Base-by-base conservation (phyloP, 2,797 vertebrate genomes). In the Clarias platycephalus region DNA sequence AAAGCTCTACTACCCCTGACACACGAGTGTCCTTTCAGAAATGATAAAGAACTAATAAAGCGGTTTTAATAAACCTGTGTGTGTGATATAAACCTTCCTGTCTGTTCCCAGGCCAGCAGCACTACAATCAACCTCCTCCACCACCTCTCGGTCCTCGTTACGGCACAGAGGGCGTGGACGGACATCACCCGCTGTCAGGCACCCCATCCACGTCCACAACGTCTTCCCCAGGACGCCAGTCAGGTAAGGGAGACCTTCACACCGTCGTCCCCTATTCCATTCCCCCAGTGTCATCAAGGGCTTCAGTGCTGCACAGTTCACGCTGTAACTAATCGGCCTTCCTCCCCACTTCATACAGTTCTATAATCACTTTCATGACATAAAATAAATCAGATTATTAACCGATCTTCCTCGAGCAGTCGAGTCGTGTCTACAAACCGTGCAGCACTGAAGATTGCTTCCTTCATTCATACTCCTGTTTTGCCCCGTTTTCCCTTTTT, bases 161-260 rank as follows among this genome's bases (percentile, higher is more conserved):
- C 37, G 49, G 87, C 5, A 81, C 84, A 89, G 86, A 88, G 85
- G 26, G 81, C 67, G 40, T 89, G 83, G 87, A 94, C 57, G 67
- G 68, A 66, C 91, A 91, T 44, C 86, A 80, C 31, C 86, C 86
- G 0, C 88, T 90, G 74, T 93, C 93, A 77, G 93, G 91, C 84
- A 93, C 93, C 24, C 91, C 93, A 13, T 90, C 92, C 49, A 87
- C 93, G 40, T 94, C 95, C n/a, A 90, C 93, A 8, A 92, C 93
- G 87, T 94, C 95, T 68, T 95, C 94, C 0, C 94, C 94, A 0
- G 90, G 91, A 57, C 94, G 83, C 49, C 94, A 91, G 78, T 92
- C 91, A 91, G 93, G 94, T 95, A 57, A 82, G 55, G 15, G 49
- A 60, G n/a, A n/a, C 44, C 49, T 44, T n/a, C 62, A 53, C 58